Evolutionary conservation across 1,140 invertebrate species (phyloP).

Genomic region (Penaeus indicus): DNA sequence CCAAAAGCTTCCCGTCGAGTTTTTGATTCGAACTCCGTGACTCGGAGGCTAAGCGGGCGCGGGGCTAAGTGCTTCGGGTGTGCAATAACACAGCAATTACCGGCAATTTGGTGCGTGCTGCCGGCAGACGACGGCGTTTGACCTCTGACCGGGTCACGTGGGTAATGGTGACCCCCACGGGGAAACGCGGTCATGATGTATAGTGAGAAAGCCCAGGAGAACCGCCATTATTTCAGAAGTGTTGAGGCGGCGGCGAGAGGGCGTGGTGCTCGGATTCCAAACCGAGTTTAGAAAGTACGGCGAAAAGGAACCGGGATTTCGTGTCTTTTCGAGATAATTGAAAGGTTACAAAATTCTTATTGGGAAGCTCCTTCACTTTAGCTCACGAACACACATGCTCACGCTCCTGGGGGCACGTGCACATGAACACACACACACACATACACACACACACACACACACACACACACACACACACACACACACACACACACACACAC

Average conservation of each 20-base stretch:
- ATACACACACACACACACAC: too few relatives aligned
- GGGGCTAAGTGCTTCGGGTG: background rate
- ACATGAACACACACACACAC: too few relatives aligned
- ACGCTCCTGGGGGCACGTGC: too few relatives aligned
- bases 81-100: constrained; percentile 44
- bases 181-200: constrained; percentile 41
- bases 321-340: too few relatives aligned
- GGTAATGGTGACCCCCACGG: constrained; percentile 42
- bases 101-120: constrained; percentile 52
- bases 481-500: too few relatives aligned
- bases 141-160: constrained; percentile 38
- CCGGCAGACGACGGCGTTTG: constrained; percentile 41
- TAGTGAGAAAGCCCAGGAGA: constrained; percentile 32
- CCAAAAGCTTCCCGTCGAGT: too few relatives aligned
- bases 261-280: background rate
- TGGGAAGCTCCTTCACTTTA: too few relatives aligned
- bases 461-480: too few relatives aligned
- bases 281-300: too few relatives aligned
- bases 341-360: too few relatives aligned
- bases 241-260: background rate
- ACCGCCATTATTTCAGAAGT: background rate
- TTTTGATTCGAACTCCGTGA: constrained; percentile 9
- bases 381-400: too few relatives aligned
- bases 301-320: too few relatives aligned
- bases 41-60: constrained; percentile 9